phyloP scores from a whole-genome alignment of 2,888 invertebrate genomes.

The Pseudococcus jackbeardsleyi region DNA sequence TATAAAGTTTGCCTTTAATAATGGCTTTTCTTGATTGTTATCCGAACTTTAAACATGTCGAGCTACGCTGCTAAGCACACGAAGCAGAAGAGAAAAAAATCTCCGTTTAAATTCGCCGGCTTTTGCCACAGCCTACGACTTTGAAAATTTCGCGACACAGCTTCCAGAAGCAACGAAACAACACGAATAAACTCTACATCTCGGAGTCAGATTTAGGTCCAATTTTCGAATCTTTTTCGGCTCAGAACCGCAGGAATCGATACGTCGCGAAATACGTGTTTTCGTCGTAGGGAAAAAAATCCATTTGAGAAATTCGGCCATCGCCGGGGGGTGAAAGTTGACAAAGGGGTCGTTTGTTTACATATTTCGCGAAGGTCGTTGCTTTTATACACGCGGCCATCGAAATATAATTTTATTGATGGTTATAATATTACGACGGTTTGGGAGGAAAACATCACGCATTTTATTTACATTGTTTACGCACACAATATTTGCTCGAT shows the following conservation, averaged over 20 bases:
- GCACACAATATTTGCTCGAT: constrained; percentile 1
- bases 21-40: constrained; percentile 56
- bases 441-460: background rate
- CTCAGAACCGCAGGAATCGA: background rate
- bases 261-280: background rate
- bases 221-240: background rate
- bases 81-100: background rate
- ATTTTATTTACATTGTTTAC: constrained; percentile 1
- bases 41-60: constrained; percentile 42
- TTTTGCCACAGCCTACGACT: background rate
- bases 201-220: background rate
- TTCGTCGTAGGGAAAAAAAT: background rate
- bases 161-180: background rate
- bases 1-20: constrained; percentile 54
- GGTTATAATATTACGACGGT: background rate
- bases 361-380: constrained; percentile 32
- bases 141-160: background rate
- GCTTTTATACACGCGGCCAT: background rate
- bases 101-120: background rate
- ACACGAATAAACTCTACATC: background rate
- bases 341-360: background rate
- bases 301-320: background rate
- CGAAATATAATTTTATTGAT: constrained; percentile 16
- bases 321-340: background rate
- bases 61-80: constrained; percentile 12